phyloP scores from a whole-genome alignment of 2,113 vertebrate genomes.

The Peromyscus polionotus region DNA sequence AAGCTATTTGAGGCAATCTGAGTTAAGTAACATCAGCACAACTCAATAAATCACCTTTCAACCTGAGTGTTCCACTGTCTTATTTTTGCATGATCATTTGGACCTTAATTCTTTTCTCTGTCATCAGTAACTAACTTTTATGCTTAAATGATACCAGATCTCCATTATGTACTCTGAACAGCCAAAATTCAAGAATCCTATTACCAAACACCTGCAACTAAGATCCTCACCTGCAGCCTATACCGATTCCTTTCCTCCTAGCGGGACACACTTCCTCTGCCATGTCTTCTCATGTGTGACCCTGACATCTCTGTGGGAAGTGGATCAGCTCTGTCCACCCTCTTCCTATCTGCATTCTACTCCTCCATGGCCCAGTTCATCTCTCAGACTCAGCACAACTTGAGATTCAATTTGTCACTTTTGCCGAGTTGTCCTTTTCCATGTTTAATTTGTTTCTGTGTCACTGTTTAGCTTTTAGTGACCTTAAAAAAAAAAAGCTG shows the following conservation, averaged over 20 bases:
- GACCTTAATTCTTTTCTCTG: neutral
- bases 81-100: conserved; percentile 44
- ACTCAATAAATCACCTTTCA: conserved; percentile 44
- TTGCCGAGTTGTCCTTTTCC: neutral
- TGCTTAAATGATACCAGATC: neutral
- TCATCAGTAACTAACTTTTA: neutral
- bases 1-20: neutral
- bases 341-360: neutral
- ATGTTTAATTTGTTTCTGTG: conserved; percentile 10
- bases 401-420: neutral
- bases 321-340: neutral
- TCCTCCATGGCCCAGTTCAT: neutral
- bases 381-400: neutral
- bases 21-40: neutral
- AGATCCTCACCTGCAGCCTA: neutral
- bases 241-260: neutral
- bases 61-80: conserved; percentile 3
- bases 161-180: neutral
- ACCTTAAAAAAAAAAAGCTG: conserved; percentile 38
- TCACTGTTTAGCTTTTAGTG: conserved; percentile 18
- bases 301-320: neutral
- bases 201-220: neutral
- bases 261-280: neutral
- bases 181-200: neutral
- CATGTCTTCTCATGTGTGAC: neutral